Evolutionary conservation across 2,888 invertebrate genomes (phyloP).

Genomic region (Lithophane leautieri): DNA sequence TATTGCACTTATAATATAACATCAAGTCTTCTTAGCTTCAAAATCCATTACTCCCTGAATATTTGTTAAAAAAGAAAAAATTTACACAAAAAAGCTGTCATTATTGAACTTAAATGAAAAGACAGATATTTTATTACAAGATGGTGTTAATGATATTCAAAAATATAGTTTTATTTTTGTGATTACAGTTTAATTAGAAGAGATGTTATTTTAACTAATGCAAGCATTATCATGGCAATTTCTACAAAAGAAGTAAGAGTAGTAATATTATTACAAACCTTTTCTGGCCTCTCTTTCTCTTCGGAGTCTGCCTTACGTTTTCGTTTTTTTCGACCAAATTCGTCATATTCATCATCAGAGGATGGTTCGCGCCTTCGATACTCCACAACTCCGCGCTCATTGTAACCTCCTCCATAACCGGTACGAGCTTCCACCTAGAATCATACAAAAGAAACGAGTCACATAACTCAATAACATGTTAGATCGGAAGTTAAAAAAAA

Average conservation of each 20-base stretch:
- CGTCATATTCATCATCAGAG: constrained; percentile 99
- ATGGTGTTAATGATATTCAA: constrained; percentile 56
- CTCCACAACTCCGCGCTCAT: constrained; percentile 98
- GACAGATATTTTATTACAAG: constrained; percentile 56
- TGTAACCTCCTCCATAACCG: constrained; percentile 97
- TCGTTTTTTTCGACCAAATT: constrained; percentile 94
- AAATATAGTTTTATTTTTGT: constrained; percentile 24
- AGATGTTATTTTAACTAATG: constrained; percentile 61
- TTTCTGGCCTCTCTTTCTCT: constrained; percentile 77
- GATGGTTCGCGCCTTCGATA: constrained; percentile 97
- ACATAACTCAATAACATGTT: neutral
- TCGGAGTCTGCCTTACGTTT: constrained; percentile 80
- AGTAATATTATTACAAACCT: constrained; percentile 51
- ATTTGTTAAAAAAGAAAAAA: constrained; percentile 73
- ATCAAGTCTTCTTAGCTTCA: constrained; percentile 88
- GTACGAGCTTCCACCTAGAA: constrained; percentile 93
- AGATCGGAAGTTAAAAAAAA: neutral
- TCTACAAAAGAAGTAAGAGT: constrained; percentile 25
- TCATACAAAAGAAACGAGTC: constrained; percentile 26
- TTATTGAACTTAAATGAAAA: constrained; percentile 53
- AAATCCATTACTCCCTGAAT: constrained; percentile 85
- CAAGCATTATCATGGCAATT: constrained; percentile 41
- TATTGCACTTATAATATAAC: constrained; percentile 81
- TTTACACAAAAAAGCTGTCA: constrained; percentile 66
- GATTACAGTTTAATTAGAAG: constrained; percentile 43